These are phyloP conservation scores for Parazoanthus atlanticus DNA, from an alignment of 92 coral and sea anemone genomes.

Conservation along the genomic window DNA sequence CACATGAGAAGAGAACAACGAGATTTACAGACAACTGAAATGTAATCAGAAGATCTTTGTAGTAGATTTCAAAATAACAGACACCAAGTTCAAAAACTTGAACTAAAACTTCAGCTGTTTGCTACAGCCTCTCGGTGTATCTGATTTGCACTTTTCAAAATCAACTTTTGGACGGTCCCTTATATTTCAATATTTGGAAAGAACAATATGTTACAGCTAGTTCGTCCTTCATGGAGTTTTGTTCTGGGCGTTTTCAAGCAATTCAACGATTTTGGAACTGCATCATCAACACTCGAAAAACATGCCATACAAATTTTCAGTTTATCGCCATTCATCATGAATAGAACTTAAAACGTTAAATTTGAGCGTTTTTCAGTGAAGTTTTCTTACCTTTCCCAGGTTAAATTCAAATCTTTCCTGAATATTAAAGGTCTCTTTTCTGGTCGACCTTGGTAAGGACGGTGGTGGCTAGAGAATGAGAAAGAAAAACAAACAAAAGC, in stretches of 20 bases:
- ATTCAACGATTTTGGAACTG: neutral
- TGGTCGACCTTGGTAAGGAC: slow-evolving; percentile 29
- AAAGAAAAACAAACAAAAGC: neutral
- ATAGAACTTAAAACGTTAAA: no score
- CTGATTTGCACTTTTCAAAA: neutral
- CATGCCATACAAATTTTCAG: neutral
- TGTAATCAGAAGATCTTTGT: neutral
- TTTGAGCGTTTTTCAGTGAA: no score
- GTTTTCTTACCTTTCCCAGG: slow-evolving; percentile 39
- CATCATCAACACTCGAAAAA: neutral
- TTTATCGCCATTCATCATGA: neutral
- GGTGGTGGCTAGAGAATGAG: neutral
- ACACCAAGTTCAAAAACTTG: no score
- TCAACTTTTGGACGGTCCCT: no score
- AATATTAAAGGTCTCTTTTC: slow-evolving; percentile 15
- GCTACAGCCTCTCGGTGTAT: neutral
- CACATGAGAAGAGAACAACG: neutral
- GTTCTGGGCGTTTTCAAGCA: no score
- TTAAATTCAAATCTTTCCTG: slow-evolving; percentile 41
- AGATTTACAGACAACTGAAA: neutral
- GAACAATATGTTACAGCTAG: neutral
- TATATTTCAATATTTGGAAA: no score
- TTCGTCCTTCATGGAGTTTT: no score
- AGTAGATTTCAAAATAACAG: no score
- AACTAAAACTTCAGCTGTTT: no score